phyloP scores from a whole-genome alignment of 2,888 invertebrate species.

The Mesodorylaimus sp. region DNA sequence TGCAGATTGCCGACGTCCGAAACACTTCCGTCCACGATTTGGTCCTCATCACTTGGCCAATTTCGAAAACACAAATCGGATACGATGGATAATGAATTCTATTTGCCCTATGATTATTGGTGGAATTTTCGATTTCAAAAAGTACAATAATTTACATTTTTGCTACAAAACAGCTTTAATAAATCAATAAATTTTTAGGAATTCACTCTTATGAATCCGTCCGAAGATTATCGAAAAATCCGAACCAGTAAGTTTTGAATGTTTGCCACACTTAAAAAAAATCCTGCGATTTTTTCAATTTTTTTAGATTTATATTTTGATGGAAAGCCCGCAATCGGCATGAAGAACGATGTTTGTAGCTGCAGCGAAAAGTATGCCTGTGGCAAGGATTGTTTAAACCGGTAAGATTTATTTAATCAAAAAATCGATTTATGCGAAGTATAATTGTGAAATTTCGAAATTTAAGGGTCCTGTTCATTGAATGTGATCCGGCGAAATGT shows the following conservation, averaged over 20 bases:
- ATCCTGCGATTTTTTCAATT: no score
- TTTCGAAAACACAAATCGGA: neutral
- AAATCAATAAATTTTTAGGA: no score
- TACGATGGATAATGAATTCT: slow-evolving; percentile 42
- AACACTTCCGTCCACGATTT: neutral
- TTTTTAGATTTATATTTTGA: slow-evolving; percentile 11
- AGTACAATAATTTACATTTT: no score
- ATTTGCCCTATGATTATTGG: slow-evolving; percentile 76
- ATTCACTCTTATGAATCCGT: no score
- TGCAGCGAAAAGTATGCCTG: slow-evolving; percentile 14
- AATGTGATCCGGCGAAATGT: slow-evolving; percentile 67
- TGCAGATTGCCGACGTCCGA: no score
- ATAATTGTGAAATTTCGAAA: neutral
- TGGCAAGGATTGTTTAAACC: slow-evolving; percentile 19
- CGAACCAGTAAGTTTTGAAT: no score
- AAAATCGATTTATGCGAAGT: neutral
- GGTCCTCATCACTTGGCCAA: neutral
- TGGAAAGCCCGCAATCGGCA: neutral
- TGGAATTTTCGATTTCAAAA: no score
- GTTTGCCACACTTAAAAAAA: no score
- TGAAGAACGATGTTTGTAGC: slow-evolving; percentile 12
- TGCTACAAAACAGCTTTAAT: no score
- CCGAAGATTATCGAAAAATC: no score
- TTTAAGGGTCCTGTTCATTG: slow-evolving; percentile 57
- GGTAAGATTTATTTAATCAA: slow-evolving; percentile 30